Evolutionary conservation across 2,888 invertebrate genomes (phyloP), one percentile per base, ranked within the genome.

Genomic region (Biston betularia): DNA sequence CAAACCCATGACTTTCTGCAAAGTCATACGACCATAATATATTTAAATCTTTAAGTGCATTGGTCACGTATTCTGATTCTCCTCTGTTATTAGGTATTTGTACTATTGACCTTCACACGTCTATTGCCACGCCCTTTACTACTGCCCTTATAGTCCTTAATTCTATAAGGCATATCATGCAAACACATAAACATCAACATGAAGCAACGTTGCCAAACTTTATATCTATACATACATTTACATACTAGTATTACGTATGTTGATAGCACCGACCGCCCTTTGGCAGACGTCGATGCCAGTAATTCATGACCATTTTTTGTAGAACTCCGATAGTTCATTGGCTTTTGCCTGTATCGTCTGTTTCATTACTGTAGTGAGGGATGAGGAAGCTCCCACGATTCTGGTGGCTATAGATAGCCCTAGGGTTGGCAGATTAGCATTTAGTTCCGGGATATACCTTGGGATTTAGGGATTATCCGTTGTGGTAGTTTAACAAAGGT

Each of bases 251-350:
- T 73, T 54, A 61, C 70, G 65, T 70, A 70, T 67, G 74, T 75
- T 73, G 75, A 79, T 80, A 80, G 77, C 77, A 78, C 79, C 79
- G 81, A 72, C 76, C 79, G 84, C 85, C 87, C 87, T 86, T 89
- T 87, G 89, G 86, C 89, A 88, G 80, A 73, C 82, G 78, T 75
- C 75, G 76, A 71, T 85, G 85, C 85, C 83, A 83, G 83, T 83
- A 76, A 72, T 68, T 69, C 63, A 49, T 53, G 77, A 71, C 87
- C 85, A 87, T 70, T 69, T 62, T 76, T 79, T 57, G 57, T 56
- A 75, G 88, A 86, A 74, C 85, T 70, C 76, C 72, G 74, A 76
- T 75, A 81, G 83, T 85, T 85, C 81, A 84, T 84, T 84, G 83
- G 81, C 84, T 83, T 79, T 70, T 79, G 71, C 76, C 69, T 67